Evolutionary conservation across 2,888 invertebrate species (phyloP).

Genomic region (Drosophila neotestacea): DNA sequence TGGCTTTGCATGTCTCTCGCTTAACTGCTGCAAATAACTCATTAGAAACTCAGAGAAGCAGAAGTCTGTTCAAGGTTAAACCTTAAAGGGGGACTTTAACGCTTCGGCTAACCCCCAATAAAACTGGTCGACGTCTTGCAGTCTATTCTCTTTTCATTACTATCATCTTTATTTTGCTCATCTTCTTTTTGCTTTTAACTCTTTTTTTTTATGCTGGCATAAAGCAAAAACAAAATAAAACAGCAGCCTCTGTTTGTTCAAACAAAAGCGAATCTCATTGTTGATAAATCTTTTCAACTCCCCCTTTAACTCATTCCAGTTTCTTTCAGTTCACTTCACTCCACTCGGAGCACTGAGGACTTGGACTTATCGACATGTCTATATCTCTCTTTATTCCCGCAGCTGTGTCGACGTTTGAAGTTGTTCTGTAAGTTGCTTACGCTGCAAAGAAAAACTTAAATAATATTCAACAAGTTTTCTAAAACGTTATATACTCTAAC

Average conservation of each 20-base stretch:
- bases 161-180: neutral
- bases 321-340: neutral
- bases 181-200: conserved; percentile 18
- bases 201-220: conserved; percentile 14
- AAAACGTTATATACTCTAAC: neutral
- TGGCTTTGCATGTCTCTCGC: conserved; percentile 42
- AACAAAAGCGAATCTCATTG: conserved; percentile 61
- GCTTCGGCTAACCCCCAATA: conserved; percentile 16
- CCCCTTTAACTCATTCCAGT: conserved; percentile 1
- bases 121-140: conserved; percentile 18
- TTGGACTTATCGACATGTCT: conserved; percentile 42
- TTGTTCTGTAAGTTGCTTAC: conserved; percentile 10
- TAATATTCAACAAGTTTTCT: conserved; percentile 7
- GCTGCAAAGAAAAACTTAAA: neutral
- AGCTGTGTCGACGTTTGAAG: conserved; percentile 23
- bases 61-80: conserved; percentile 59
- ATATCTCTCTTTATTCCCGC: conserved; percentile 28
- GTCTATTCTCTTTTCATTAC: conserved; percentile 9
- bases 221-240: conserved; percentile 4
- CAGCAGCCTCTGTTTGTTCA: conserved; percentile 24
- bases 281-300: conserved; percentile 41
- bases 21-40: conserved; percentile 53
- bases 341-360: conserved; percentile 13
- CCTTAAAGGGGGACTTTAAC: conserved; percentile 23
- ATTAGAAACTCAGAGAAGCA: conserved; percentile 56